Percentiles rank a stretch among this genome's conserved stretches.
phyloP scores from a whole-genome alignment of 2,888 invertebrate species.

The Oligia fasciuncula region DNA sequence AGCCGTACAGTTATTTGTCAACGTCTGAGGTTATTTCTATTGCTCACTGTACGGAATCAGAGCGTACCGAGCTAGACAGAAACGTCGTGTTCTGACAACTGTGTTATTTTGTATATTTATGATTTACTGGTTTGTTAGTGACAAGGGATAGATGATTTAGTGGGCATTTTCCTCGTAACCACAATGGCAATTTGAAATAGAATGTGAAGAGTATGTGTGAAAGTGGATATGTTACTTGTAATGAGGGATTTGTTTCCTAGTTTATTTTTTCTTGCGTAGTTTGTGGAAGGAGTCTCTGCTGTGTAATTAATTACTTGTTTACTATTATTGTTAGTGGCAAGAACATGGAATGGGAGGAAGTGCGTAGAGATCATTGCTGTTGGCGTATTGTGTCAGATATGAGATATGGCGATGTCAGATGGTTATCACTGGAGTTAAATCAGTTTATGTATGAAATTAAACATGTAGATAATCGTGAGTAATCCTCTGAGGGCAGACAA shows the following conservation, averaged over 20 bases:
- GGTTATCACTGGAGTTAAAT: slow-evolving; percentile 23
- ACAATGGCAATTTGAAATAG: slow-evolving; percentile 48
- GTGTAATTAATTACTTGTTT: slow-evolving; percentile 44
- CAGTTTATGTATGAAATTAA: slow-evolving; percentile 20
- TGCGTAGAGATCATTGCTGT: slow-evolving; percentile 6
- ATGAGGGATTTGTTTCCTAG: slow-evolving; percentile 30
- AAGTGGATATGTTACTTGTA: slow-evolving; percentile 19
- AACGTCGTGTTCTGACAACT: slow-evolving; percentile 66
- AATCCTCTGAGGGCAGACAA: slow-evolving; percentile 1
- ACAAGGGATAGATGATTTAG: slow-evolving; percentile 62
- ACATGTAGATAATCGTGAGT: slow-evolving; percentile 16
- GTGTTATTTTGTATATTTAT: slow-evolving; percentile 67
- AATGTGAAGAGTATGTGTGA: slow-evolving; percentile 32
- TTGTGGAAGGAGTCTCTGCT: slow-evolving; percentile 23
- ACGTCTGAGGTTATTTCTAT: slow-evolving; percentile 76
- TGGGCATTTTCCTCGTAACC: slow-evolving; percentile 42
- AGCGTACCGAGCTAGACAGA: slow-evolving; percentile 67
- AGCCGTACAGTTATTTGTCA: slow-evolving; percentile 75
- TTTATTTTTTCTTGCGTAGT: slow-evolving; percentile 14
- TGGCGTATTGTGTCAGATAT: slow-evolving; percentile 18
- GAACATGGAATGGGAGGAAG: slow-evolving; percentile 34
- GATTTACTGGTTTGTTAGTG: slow-evolving; percentile 63
- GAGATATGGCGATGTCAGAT: slow-evolving; percentile 35
- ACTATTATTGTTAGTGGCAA: slow-evolving; percentile 28
- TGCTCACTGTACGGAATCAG: slow-evolving; percentile 72